These are phyloP conservation scores for Vanessa cardui DNA, from an alignment of 2,888 invertebrate genomes.

Conservation along the genomic window DNA sequence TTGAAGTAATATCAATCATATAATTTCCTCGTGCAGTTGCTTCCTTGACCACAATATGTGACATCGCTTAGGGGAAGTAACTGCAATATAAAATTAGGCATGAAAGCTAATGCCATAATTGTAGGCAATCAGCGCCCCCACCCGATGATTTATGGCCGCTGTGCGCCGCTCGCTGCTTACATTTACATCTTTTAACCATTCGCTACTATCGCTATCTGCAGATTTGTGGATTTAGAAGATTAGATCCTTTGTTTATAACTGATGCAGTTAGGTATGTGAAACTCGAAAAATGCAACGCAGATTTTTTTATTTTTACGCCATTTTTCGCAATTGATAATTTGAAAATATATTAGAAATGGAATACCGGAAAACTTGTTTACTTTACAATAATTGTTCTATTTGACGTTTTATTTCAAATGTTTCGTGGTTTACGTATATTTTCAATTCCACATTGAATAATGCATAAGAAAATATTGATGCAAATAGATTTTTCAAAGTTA, in stretches of 20 bases:
- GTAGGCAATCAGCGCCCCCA: constrained; percentile 76
- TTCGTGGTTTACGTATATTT: not conserved
- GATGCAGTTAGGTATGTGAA: not conserved
- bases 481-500: not conserved
- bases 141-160: constrained; percentile 68
- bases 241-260: constrained; percentile 38
- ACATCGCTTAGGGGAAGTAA: constrained; percentile 48
- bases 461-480: not conserved
- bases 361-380: too few species aligned
- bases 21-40: constrained; percentile 12
- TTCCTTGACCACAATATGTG: constrained; percentile 53
- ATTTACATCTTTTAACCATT: constrained; percentile 70
- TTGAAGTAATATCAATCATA: not conserved
- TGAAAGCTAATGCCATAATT: constrained; percentile 80
- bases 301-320: too few species aligned
- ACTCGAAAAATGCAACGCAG: too few species aligned
- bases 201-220: constrained; percentile 40
- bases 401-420: too few species aligned
- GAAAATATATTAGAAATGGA: too few species aligned
- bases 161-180: constrained; percentile 45
- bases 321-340: too few species aligned
- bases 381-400: too few species aligned
- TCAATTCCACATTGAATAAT: not conserved
- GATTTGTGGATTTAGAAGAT: constrained; percentile 39
- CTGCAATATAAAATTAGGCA: constrained; percentile 72